Conservation (phyloP, 2,113 vertebrate species). For the Eira barbara region DNA sequence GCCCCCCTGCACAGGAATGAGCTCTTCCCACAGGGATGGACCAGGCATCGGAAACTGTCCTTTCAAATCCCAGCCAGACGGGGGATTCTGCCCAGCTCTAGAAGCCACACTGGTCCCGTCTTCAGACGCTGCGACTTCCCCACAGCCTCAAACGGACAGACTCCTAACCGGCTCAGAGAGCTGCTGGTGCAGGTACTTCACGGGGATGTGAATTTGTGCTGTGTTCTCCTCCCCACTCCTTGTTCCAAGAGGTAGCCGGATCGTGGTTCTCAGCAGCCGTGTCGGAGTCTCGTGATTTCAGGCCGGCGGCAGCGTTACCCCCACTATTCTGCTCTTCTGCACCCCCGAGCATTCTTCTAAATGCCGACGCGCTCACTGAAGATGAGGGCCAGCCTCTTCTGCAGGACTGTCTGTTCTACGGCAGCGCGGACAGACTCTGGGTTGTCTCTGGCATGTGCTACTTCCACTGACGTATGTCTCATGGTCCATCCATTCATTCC, state of each 20-base stretch:
- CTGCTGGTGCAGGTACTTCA: fast-evolving
- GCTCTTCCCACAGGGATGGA: fast-evolving
- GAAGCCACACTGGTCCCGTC: fast-evolving
- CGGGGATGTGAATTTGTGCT: fast-evolving
- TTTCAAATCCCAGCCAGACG: fast-evolving
- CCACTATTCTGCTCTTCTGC: neutral
- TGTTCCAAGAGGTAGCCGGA: neutral
- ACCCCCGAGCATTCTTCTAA: neutral
- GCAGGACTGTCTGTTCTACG: neutral
- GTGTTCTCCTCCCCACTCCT: neutral
- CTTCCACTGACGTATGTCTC: neutral
- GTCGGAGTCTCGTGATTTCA: fast-evolving
- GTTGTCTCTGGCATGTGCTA: neutral
- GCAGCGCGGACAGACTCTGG: neutral
- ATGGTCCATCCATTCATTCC: neutral
- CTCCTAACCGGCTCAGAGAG: neutral
- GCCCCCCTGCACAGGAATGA: neutral
- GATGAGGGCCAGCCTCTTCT: neutral
- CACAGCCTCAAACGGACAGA: fast-evolving
- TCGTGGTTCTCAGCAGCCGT: neutral
- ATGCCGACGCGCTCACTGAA: neutral
- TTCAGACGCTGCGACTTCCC: too few species aligned
- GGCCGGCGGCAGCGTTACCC: neutral
- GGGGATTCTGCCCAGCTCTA: fast-evolving
- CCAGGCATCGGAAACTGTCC: fast-evolving